Conservation (phyloP, 1,140 invertebrate genomes). For the Luehdorfia chinensis region DNA sequence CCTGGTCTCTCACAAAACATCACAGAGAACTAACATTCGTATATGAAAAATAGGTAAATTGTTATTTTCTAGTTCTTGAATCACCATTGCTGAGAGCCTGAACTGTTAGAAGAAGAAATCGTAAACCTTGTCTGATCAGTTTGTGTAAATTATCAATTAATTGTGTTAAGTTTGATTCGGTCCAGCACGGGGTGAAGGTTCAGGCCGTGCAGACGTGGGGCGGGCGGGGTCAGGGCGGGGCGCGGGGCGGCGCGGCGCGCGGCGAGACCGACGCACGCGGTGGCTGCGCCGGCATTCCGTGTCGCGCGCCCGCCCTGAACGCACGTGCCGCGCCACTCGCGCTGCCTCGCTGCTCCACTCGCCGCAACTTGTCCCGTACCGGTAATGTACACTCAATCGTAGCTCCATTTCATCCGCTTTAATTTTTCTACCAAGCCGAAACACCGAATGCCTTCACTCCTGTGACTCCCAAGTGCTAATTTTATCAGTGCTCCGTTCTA, state of each 20-base stretch:
- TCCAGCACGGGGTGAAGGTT: constrained; percentile 13
- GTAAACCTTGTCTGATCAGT: constrained; percentile 1
- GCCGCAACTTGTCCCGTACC: constrained; percentile 23
- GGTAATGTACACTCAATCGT: constrained; percentile 44
- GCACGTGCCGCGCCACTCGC: constrained; percentile 31
- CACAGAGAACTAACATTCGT: too few species aligned
- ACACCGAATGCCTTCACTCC: too few species aligned
- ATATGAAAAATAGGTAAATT: too few species aligned
- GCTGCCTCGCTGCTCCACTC: constrained; percentile 18
- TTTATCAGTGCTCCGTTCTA: too few species aligned
- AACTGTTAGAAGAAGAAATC: too few species aligned
- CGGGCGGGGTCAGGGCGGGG: constrained; percentile 5
- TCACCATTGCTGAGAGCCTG: too few species aligned
- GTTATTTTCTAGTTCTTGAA: too few species aligned
- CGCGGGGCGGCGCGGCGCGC: constrained; percentile 19
- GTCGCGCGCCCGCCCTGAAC: constrained; percentile 39
- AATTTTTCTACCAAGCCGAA: not conserved
- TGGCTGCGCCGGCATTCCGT: constrained; percentile 39
- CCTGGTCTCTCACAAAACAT: too few species aligned
- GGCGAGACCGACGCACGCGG: constrained; percentile 21
- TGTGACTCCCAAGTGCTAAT: too few species aligned
- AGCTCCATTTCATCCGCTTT: not conserved
- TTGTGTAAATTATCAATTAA: constrained; percentile 11
- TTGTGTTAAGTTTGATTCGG: constrained; percentile 1
- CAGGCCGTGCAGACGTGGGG: constrained; percentile 11